Base-by-base conservation (phyloP, 1,140 invertebrate genomes). In the Drosophila subobscura region DNA sequence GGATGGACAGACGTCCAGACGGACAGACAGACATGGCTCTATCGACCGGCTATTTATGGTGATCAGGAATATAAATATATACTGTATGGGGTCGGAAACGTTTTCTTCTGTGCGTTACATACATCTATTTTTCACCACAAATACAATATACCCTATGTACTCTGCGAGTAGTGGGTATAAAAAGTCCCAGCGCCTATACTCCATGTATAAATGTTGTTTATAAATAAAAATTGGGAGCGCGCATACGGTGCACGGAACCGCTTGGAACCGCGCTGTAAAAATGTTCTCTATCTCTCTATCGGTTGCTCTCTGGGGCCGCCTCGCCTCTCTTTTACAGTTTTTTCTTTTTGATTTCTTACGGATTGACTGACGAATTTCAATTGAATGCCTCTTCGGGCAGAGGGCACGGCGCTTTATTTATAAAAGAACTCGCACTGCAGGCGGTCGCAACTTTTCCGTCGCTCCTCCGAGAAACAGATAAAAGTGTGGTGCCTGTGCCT, bases 181-280 rank as follows among this genome's bases (percentile, higher is more conserved):
- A 20, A 20, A 20, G 16, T 20, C 16, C 14, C 22, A 41, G 23
- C 65, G 50, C 53, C 78, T 81, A 72, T 65, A 80, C 89, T 90
- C 86, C 86, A 90, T 86, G 86, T 76, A 71, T 44, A 70, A 68
- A 68, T 72, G 72, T 72, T 72, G 76, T 83, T 90, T 90, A 90
- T 88, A 90, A 89, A 89, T 83, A 90, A 83, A 78, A 83, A 78
- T 74, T 88, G 77, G 78, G 78, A 88, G 78, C 78, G 73, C 41
- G 70, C 78, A 66, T 79, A 83, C 57, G 80, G 78, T 89, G 84
- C 89, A 89, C 89, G 89, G 89, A 89, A 90, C 84, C 84, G 84
- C 68, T 86, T 90, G 84, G 89, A 90, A 90, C 78, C 75, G 66
- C 72, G 63, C 83, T 88, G 83, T 83, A 88, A 88, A 88, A 76